These are phyloP conservation scores for Coracopsis vasa DNA, from an alignment of 2,113 vertebrate genomes.

Conservation along the genomic window DNA sequence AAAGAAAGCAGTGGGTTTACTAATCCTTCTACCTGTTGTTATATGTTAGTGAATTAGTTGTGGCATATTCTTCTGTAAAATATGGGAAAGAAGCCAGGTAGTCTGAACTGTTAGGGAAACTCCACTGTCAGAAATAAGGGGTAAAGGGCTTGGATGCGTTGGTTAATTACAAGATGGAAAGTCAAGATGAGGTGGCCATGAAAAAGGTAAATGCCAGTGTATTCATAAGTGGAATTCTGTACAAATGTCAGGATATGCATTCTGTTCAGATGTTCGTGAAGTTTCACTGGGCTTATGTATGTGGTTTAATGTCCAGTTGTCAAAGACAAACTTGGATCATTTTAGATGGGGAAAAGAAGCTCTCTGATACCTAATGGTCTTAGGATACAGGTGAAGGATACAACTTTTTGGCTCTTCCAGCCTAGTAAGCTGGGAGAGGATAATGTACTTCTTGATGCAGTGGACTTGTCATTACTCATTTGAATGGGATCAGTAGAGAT, in stretches of 20 bases:
- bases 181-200: not conserved
- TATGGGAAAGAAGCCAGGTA: not conserved
- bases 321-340: not conserved
- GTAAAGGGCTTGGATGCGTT: not conserved
- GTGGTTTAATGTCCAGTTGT: not conserved
- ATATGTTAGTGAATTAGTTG: not conserved
- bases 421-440: not conserved
- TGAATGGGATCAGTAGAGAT: not conserved
- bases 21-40: not conserved
- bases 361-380: not conserved
- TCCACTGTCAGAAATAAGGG: not conserved
- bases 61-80: not conserved
- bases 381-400: not conserved
- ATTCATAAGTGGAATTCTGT: not conserved
- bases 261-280: not conserved
- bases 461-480: not conserved
- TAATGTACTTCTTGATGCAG: not conserved
- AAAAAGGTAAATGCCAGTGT: not conserved
- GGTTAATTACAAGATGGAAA: not conserved
- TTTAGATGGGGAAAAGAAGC: not conserved
- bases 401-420: not conserved
- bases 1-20: not conserved
- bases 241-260: not conserved
- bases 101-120: not conserved
- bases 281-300: not conserved